Conservation (phyloP, 2,888 invertebrate genomes). For the Silvanus unidentatus region DNA sequence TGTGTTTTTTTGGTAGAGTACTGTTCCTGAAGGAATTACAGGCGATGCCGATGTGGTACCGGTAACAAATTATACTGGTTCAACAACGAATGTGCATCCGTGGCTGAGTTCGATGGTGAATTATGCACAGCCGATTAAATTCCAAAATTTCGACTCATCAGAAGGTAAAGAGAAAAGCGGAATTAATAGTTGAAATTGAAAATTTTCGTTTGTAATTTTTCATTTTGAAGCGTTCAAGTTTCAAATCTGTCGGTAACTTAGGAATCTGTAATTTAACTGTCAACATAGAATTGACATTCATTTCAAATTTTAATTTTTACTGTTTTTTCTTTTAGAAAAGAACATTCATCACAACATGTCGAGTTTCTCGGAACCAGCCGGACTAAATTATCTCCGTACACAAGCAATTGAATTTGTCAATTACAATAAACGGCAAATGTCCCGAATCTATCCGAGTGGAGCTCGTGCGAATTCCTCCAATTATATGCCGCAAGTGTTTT, state of each 20-base stretch:
- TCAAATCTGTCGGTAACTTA: no score
- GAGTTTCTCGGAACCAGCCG: slow-evolving; percentile 96
- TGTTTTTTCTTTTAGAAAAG: slow-evolving; percentile 83
- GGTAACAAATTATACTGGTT: slow-evolving; percentile 84
- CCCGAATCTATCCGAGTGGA: slow-evolving; percentile 97
- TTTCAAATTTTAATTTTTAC: no score
- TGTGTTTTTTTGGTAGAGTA: slow-evolving; percentile 25
- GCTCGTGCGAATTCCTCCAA: slow-evolving; percentile 98
- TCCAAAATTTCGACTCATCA: slow-evolving; percentile 94
- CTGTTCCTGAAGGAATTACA: slow-evolving; percentile 55
- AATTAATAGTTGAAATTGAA: slow-evolving; percentile 9
- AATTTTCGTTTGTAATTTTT: no score
- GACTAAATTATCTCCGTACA: slow-evolving; percentile 90
- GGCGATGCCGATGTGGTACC: slow-evolving; percentile 58
- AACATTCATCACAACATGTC: slow-evolving; percentile 99
- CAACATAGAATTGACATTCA: no score
- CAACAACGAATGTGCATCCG: slow-evolving; percentile 98
- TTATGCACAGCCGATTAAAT: slow-evolving; percentile 99
- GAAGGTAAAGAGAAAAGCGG: slow-evolving; percentile 73
- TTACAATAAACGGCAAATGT: slow-evolving; percentile 99
- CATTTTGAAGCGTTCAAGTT: no score
- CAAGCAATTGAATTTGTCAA: slow-evolving; percentile 98
- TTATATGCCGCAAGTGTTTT: slow-evolving; percentile 99
- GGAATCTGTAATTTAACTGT: no score
- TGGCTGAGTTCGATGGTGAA: slow-evolving; percentile 98